These are phyloP conservation scores for Diloba caeruleocephala DNA, from an alignment of 2,888 invertebrate genomes.

Conservation along the genomic window DNA sequence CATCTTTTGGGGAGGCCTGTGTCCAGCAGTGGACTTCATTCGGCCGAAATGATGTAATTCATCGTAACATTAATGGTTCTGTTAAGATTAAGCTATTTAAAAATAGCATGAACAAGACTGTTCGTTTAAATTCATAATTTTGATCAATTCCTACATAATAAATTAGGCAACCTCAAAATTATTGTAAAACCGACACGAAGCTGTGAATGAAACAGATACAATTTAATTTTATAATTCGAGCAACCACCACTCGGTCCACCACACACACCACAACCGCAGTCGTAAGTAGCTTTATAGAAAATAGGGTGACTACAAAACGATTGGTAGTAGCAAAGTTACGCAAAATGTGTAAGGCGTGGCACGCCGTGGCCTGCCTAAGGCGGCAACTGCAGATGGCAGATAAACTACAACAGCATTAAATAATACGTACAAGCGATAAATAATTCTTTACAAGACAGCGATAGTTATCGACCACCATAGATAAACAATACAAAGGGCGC, in stretches of 20 bases:
- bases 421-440: slow-evolving; percentile 40
- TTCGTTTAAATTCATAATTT: too few relatives aligned
- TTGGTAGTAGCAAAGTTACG: slow-evolving; percentile 40
- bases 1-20: too few relatives aligned
- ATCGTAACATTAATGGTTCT: too few relatives aligned
- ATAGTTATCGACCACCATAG: slow-evolving; percentile 40
- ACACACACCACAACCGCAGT: background rate
- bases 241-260: slow-evolving; percentile 8
- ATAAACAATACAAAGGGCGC: slow-evolving; percentile 40
- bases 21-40: too few relatives aligned
- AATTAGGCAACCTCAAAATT: too few relatives aligned
- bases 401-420: slow-evolving; percentile 50
- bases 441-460: slow-evolving; percentile 30
- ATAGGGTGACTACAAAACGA: slow-evolving; percentile 46
- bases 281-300: slow-evolving; percentile 31
- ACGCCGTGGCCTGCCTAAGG: slow-evolving; percentile 24
- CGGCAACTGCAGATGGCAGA: slow-evolving; percentile 51
- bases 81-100: too few relatives aligned
- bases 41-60: too few relatives aligned
- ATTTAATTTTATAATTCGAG: slow-evolving; percentile 33
- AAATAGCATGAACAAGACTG: too few relatives aligned
- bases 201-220: slow-evolving; percentile 16
- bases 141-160: too few relatives aligned
- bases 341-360: slow-evolving; percentile 45
- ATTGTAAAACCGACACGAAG: slow-evolving; percentile 8